These are phyloP conservation scores for Aphelenchoides bicaudatus DNA, from an alignment of 2,888 invertebrate species.

Conservation along the genomic window DNA sequence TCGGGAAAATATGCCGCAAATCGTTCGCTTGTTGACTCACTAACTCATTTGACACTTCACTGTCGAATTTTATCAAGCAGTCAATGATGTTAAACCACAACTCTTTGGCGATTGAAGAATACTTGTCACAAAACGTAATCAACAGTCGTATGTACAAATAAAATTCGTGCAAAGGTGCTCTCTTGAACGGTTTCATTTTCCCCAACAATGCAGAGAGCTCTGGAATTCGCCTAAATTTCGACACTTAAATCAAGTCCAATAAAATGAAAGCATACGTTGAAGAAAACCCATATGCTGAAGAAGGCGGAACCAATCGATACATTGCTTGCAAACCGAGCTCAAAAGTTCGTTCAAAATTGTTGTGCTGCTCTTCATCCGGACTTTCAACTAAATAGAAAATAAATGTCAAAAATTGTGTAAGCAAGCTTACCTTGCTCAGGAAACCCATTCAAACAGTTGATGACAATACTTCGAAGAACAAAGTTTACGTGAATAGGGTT, in stretches of 20 bases:
- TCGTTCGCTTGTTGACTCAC: neutral
- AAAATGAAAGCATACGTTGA: too few relatives aligned
- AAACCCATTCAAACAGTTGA: slow-evolving; percentile 30
- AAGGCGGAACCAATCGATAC: neutral
- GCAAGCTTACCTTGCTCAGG: too few relatives aligned
- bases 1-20: slow-evolving; percentile 8
- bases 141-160: slow-evolving; percentile 12
- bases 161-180: slow-evolving; percentile 16
- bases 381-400: neutral
- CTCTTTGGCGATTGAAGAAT: slow-evolving; percentile 32
- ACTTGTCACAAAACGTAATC: slow-evolving; percentile 34
- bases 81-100: slow-evolving; percentile 40
- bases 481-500: slow-evolving; percentile 25
- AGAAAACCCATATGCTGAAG: slow-evolving; percentile 2
- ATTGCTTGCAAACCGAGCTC: neutral
- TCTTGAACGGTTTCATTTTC: slow-evolving; percentile 14
- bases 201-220: neutral
- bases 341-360: neutral
- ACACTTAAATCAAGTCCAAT: slow-evolving; percentile 1
- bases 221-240: neutral
- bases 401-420: too few relatives aligned
- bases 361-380: neutral
- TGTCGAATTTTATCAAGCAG: slow-evolving; percentile 37
- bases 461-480: slow-evolving; percentile 20
- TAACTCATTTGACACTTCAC: slow-evolving; percentile 6